Conservation (phyloP, 2,113 vertebrate species). For the Hemibagrus wyckioides region DNA sequence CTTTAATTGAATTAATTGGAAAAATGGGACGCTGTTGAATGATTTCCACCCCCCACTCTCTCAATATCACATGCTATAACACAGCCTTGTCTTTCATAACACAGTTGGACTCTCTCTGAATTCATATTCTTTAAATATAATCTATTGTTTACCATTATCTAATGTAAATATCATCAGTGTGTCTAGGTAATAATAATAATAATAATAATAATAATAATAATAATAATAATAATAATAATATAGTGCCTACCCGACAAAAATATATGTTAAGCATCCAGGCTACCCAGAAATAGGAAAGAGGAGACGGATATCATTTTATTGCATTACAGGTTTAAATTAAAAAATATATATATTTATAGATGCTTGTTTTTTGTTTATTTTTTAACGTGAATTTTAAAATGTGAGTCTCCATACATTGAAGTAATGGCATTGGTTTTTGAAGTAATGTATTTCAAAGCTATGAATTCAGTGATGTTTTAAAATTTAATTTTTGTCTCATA, state of each 20-base stretch:
- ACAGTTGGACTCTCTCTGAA: neutral
- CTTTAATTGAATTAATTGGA: constrained; percentile 22
- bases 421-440: neutral
- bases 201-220: neutral
- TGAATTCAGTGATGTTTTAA: neutral
- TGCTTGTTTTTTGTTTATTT: neutral
- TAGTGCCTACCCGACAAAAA: neutral
- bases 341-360: neutral
- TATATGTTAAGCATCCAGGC: neutral
- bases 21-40: constrained; percentile 19
- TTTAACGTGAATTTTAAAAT: too few relatives aligned
- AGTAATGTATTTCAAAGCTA: neutral
- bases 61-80: neutral
- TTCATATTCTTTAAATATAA: neutral
- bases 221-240: neutral
- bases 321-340: neutral
- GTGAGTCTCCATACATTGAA: too few relatives aligned
- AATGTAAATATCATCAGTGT: neutral
- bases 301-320: neutral
- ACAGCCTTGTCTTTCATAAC: neutral
- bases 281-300: neutral
- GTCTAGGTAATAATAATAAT: neutral
- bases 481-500: too few relatives aligned
- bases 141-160: neutral
- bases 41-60: constrained; percentile 12